phyloP scores from a whole-genome alignment of 2,797 vertebrate species.

The Picus viridis region DNA sequence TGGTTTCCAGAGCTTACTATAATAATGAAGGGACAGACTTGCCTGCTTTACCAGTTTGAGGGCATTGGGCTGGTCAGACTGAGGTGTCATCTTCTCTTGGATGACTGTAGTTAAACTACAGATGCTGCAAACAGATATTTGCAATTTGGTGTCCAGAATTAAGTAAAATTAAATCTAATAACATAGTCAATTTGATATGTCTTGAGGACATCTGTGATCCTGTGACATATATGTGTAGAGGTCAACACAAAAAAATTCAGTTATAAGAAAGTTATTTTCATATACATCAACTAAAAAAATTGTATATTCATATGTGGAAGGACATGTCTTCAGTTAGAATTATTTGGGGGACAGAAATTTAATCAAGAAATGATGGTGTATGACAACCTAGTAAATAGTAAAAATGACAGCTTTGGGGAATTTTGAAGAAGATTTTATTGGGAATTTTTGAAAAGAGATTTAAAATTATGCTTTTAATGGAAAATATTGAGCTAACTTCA shows the following conservation, averaged over 20 bases:
- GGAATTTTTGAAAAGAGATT: neutral
- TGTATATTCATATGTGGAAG: neutral
- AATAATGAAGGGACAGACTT: neutral
- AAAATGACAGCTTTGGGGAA: neutral
- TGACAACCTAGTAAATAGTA: neutral
- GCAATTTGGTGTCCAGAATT: neutral
- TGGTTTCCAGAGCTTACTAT: neutral
- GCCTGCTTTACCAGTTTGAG: neutral
- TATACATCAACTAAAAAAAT: neutral
- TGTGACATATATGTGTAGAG: neutral
- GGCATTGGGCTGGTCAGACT: neutral
- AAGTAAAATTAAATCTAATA: neutral
- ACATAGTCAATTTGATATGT: neutral
- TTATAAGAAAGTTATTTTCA: neutral
- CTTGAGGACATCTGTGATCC: neutral
- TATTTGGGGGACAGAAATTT: neutral
- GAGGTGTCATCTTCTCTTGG: neutral
- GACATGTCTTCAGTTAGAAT: neutral
- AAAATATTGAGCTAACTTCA: neutral
- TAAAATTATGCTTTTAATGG: neutral
- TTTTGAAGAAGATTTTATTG: neutral
- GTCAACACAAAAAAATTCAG: neutral
- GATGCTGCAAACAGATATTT: neutral
- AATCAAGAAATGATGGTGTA: neutral
- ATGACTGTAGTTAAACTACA: neutral